A percentile compares a stretch with the other conserved stretches of the same genome.
Evolutionary conservation across 2,113 vertebrate genomes (phyloP).

Genomic region (Boulengerochromis microlepis): DNA sequence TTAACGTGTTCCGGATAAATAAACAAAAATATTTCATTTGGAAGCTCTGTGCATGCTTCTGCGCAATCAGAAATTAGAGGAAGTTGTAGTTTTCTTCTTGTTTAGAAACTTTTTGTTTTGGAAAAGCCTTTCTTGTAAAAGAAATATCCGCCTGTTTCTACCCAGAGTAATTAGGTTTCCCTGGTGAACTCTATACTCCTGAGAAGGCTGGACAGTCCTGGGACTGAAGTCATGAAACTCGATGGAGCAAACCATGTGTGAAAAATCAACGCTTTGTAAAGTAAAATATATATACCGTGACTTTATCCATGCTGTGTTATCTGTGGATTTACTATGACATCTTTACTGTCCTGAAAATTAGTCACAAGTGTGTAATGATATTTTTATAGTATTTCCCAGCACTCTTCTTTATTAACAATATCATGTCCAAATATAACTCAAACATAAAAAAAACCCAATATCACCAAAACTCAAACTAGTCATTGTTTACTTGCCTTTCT

Average conservation of each 20-base stretch:
- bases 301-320: background rate
- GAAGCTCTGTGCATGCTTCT: background rate
- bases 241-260: slow-evolving; percentile 29
- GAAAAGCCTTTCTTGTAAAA: background rate
- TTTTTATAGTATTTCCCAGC: background rate
- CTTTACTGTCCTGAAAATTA: background rate
- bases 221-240: slow-evolving; percentile 26
- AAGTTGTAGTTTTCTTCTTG: background rate
- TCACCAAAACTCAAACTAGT: background rate
- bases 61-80: background rate
- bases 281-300: background rate
- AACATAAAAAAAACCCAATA: background rate
- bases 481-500: background rate
- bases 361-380: background rate
- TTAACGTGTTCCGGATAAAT: background rate
- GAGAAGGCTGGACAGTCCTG: slow-evolving; percentile 15
- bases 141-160: slow-evolving; percentile 10
- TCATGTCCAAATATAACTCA: background rate
- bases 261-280: slow-evolving; percentile 18
- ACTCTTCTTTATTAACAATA: background rate
- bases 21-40: background rate
- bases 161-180: slow-evolving; percentile 42
- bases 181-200: slow-evolving; percentile 50
- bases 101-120: slow-evolving; percentile 3
- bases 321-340: background rate